These are phyloP conservation scores for Petrocephalus zakoni DNA, from an alignment of 2,113 vertebrate species.

Conservation along the genomic window DNA sequence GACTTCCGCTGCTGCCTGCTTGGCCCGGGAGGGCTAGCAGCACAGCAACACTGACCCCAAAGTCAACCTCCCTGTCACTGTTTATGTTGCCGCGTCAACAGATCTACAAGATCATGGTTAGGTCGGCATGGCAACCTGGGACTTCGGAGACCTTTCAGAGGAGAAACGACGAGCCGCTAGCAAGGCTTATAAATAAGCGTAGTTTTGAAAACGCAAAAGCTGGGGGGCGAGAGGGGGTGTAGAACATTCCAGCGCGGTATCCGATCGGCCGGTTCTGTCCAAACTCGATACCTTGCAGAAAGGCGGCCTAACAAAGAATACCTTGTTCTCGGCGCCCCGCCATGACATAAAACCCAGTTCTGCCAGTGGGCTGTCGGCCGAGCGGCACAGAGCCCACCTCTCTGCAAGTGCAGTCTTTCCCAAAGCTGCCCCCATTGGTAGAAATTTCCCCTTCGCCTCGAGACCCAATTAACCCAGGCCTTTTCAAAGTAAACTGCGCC, in stretches of 20 bases:
- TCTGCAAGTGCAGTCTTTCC: neutral
- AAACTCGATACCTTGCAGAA: constrained; percentile 32
- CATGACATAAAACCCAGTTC: constrained; percentile 32
- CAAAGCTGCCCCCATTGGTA: neutral
- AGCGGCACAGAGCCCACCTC: neutral
- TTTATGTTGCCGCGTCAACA: neutral
- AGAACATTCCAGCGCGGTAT: constrained; percentile 24
- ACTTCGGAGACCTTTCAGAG: neutral
- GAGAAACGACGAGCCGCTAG: neutral
- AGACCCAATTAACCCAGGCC: neutral
- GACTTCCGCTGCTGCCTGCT: neutral
- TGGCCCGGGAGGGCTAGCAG: neutral
- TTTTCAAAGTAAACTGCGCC: neutral
- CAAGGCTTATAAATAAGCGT: neutral
- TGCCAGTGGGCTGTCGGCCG: neutral
- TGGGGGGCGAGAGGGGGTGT: neutral
- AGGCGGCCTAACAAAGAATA: constrained; percentile 52
- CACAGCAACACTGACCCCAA: neutral
- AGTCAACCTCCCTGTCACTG: too few species aligned
- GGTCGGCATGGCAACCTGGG: neutral
- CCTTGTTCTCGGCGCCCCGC: constrained; percentile 52
- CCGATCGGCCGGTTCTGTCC: constrained; percentile 26
- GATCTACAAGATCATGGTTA: neutral
- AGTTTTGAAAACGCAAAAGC: neutral
- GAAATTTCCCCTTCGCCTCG: neutral